Conservation (phyloP, 35 echinoderm and acorn worm species). For the Holothuria glaberrima region DNA sequence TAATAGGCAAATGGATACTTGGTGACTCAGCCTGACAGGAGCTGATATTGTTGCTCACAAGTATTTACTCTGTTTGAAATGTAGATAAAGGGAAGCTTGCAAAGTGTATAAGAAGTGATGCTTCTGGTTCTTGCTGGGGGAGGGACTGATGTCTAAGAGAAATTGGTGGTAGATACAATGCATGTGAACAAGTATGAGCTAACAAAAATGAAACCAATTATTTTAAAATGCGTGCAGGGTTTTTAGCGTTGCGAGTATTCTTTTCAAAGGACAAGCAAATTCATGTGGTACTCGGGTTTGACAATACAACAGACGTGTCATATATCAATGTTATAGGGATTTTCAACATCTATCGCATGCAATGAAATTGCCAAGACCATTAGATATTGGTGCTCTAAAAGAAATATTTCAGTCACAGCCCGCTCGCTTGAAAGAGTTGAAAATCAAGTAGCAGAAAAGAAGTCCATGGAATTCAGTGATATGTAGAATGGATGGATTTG, state of each 20-base stretch:
- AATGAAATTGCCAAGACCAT: constrained; percentile 1
- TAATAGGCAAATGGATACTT: constrained; percentile 35
- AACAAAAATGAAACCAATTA: neutral
- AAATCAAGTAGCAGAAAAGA: neutral
- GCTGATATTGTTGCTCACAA: neutral
- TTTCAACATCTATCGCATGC: neutral
- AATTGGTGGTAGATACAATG: neutral
- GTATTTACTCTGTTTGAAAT: neutral
- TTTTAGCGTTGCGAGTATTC: neutral
- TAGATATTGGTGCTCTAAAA: neutral
- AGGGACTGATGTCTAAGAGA: neutral
- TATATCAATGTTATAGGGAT: constrained; percentile 2
- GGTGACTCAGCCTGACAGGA: neutral
- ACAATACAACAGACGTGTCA: constrained; percentile 17
- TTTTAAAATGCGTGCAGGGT: neutral
- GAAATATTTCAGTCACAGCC: neutral
- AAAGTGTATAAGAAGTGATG: too few species aligned
- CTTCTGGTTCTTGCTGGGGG: too few species aligned
- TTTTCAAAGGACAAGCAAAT: neutral
- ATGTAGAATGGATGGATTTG: too few species aligned
- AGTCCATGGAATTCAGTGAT: too few species aligned
- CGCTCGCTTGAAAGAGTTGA: neutral
- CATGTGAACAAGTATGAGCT: neutral
- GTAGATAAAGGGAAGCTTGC: neutral
- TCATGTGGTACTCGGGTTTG: neutral